A percentile compares a stretch with the other conserved stretches of the same genome.
phyloP scores from a whole-genome alignment of 2,797 vertebrate species.

The Spinus olivaceus region DNA sequence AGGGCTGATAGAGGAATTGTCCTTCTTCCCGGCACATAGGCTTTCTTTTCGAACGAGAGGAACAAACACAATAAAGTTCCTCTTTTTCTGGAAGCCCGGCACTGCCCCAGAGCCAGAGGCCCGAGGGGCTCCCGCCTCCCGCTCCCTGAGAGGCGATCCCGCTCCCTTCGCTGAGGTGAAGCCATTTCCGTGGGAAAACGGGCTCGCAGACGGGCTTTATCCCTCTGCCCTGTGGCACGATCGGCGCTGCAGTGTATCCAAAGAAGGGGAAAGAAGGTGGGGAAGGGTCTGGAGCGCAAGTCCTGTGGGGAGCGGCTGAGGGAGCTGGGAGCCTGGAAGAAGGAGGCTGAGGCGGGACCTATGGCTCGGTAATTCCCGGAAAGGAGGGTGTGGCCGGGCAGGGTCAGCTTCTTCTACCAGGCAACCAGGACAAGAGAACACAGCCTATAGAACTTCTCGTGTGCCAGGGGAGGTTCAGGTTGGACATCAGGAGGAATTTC shows the following conservation, averaged over 20 bases:
- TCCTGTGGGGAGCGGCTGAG: not conserved
- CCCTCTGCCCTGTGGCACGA: not conserved
- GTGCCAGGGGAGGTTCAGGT: not conserved
- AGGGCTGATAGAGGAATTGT: not conserved
- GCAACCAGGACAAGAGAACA: not conserved
- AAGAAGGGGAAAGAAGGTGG: not conserved
- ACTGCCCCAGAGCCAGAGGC: fast-evolving
- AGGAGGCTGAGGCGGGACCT: not conserved
- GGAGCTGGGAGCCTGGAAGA: not conserved
- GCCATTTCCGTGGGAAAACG: not conserved
- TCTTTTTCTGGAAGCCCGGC: not conserved
- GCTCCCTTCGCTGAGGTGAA: fast-evolving
- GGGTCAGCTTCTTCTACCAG: too few relatives aligned
- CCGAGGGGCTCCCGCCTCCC: not conserved
- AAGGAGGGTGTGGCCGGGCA: not conserved
- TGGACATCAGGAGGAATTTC: not conserved
- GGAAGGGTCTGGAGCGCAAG: not conserved
- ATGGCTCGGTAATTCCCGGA: not conserved
- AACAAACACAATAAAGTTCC: fast-evolving
- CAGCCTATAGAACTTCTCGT: not conserved
- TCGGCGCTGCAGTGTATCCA: not conserved
- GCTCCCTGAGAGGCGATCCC: not conserved
- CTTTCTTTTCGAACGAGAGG: not conserved
- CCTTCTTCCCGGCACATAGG: not conserved
- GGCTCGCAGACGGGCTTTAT: fast-evolving